Evolutionary conservation across 2,113 vertebrate genomes (phyloP).

Genomic region (Saccopteryx leptura): DNA sequence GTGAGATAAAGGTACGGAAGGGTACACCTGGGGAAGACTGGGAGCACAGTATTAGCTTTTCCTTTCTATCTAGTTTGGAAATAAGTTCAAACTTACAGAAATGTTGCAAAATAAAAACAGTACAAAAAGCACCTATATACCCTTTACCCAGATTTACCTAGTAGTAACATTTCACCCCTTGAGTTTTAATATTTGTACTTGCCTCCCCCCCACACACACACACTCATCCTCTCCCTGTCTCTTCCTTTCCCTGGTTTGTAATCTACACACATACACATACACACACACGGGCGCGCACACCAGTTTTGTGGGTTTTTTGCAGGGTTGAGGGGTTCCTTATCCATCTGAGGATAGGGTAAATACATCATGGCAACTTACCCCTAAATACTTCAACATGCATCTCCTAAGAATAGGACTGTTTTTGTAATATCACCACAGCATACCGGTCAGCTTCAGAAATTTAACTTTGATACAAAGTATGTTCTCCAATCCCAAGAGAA

Average conservation of each 20-base stretch:
- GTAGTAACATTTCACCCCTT: neutral
- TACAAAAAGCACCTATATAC: neutral
- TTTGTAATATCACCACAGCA: neutral
- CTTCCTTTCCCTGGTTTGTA: neutral
- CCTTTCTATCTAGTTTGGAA: neutral
- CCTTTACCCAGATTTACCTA: neutral
- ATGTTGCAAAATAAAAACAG: neutral
- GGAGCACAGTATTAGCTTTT: neutral
- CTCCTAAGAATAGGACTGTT: neutral
- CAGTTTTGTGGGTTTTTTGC: neutral
- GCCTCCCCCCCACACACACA: neutral
- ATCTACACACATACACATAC: too few species aligned
- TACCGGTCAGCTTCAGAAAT: neutral
- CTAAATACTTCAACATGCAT: neutral
- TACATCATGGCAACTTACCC: neutral
- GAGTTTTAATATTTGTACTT: neutral
- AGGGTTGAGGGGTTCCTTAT: neutral
- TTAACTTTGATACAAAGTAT: neutral
- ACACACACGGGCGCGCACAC: neutral
- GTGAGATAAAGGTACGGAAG: neutral
- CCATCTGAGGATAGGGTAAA: neutral
- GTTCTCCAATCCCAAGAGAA: neutral
- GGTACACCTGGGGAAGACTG: neutral
- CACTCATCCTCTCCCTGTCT: neutral
- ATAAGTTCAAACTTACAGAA: neutral